phyloP scores from a whole-genome alignment of 1,140 invertebrate genomes.

The Pachyrhynchus sulphureomaculatus region DNA sequence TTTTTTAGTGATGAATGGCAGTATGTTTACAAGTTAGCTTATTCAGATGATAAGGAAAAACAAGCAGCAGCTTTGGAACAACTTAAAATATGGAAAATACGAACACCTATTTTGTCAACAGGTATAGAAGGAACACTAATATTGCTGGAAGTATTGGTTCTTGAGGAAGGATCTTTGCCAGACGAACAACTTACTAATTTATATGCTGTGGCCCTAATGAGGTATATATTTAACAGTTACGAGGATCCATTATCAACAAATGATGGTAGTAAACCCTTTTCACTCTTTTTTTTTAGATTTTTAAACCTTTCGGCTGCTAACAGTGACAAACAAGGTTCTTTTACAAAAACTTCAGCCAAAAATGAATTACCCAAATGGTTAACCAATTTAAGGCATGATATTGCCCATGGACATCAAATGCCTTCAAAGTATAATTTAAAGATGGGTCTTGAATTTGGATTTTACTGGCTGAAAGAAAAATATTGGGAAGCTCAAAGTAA shows the following conservation, averaged over 20 bases:
- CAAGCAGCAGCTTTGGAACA: slow-evolving; percentile 56
- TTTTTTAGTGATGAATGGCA: slow-evolving; percentile 58
- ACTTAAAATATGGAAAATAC: slow-evolving; percentile 63
- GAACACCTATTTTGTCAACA: slow-evolving; percentile 64
- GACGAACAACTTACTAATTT: slow-evolving; percentile 31
- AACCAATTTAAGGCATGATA: slow-evolving; percentile 43
- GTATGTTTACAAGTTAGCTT: slow-evolving; percentile 57
- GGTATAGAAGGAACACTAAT: slow-evolving; percentile 67
- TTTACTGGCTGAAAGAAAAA: slow-evolving; percentile 43
- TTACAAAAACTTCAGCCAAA: slow-evolving; percentile 37
- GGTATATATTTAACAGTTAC: slow-evolving; percentile 27
- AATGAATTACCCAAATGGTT: slow-evolving; percentile 44
- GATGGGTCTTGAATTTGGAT: slow-evolving; percentile 37
- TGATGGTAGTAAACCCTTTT: background rate
- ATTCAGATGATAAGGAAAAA: slow-evolving; percentile 50
- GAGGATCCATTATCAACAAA: background rate
- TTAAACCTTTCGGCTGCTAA: slow-evolving; percentile 44
- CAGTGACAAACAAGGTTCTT: slow-evolving; percentile 42
- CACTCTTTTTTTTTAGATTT: slow-evolving; percentile 36
- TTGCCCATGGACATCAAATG: slow-evolving; percentile 41
- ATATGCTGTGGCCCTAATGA: slow-evolving; percentile 39
- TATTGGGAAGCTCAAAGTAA: slow-evolving; percentile 42
- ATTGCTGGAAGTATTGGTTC: slow-evolving; percentile 57
- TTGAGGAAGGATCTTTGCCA: slow-evolving; percentile 19
- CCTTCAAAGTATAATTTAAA: slow-evolving; percentile 37